Percentiles rank a stretch among this genome's conserved stretches.
Conservation (phyloP, 2,113 vertebrate species). For the Nothoprocta perdicaria region DNA sequence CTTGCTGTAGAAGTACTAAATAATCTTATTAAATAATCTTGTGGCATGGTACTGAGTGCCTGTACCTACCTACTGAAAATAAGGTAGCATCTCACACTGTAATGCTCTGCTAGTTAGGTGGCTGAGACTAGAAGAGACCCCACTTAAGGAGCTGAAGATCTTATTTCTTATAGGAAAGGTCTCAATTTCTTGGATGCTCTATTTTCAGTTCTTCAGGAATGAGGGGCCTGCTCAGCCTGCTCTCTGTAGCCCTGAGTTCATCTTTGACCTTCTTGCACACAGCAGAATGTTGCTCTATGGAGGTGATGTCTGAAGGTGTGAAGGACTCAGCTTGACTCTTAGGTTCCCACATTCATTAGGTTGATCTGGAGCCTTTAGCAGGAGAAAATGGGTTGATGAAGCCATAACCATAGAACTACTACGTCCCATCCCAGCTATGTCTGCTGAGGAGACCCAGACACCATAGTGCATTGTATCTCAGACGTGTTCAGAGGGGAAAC, state of each 20-base stretch:
- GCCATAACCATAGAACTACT: not conserved
- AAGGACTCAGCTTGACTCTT: not conserved
- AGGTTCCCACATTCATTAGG: not conserved
- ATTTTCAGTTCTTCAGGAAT: not conserved
- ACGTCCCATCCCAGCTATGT: not conserved
- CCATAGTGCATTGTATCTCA: conserved; percentile 20
- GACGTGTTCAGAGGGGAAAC: conserved; percentile 42
- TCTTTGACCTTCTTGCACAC: not conserved
- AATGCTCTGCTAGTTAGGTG: not conserved
- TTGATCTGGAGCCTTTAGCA: not conserved
- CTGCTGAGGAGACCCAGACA: not conserved
- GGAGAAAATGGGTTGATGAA: not conserved
- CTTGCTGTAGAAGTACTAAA: not conserved
- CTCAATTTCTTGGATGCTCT: not conserved
- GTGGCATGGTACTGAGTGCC: not conserved
- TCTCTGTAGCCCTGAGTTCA: not conserved
- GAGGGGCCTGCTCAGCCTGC: not conserved
- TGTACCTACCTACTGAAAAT: not conserved
- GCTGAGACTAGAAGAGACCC: not conserved
- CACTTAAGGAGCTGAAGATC: not conserved
- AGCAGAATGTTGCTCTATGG: not conserved
- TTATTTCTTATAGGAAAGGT: not conserved
- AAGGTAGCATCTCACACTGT: not conserved
- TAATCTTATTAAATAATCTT: not conserved
- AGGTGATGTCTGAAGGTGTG: not conserved